Conservation (phyloP, 1,140 invertebrate species). For the Epicauta chinensis region DNA sequence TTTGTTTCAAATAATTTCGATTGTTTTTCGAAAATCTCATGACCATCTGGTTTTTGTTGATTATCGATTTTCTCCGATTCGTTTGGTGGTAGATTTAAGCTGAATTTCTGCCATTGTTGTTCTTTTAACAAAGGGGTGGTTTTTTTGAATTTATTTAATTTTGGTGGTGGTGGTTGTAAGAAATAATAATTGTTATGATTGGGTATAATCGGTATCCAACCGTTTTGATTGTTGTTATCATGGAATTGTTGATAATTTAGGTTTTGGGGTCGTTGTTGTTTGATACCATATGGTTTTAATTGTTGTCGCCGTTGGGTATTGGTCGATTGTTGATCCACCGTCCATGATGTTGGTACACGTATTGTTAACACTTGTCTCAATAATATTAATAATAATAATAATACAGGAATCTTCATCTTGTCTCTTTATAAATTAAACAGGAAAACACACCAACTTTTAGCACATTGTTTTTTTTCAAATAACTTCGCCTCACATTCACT, state of each 20-base stretch:
- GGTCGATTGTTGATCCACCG: background rate
- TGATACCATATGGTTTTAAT: background rate
- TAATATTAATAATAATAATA: too few species aligned
- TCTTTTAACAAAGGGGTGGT: background rate
- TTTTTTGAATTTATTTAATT: conserved; percentile 8
- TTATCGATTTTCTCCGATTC: conserved; percentile 8
- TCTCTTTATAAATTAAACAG: too few species aligned
- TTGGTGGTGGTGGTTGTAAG: conserved; percentile 20
- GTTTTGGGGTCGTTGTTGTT: background rate
- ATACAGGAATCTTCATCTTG: too few species aligned
- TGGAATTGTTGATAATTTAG: background rate
- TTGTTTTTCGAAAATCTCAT: conserved; percentile 30
- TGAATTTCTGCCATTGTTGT: conserved; percentile 19
- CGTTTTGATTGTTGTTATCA: background rate
- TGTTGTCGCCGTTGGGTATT: background rate
- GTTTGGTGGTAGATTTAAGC: conserved; percentile 31
- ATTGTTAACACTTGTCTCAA: background rate
- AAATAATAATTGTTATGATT: background rate
- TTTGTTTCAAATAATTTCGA: conserved; percentile 26
- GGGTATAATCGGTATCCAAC: background rate
- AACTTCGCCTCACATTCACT: too few species aligned
- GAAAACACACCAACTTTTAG: too few species aligned
- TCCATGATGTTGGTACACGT: background rate
- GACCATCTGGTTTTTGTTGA: conserved; percentile 31
- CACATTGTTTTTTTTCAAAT: too few species aligned